These are phyloP conservation scores for Premnoplex brunnescens DNA, from an alignment of 2,797 vertebrate genomes.

Conservation along the genomic window DNA sequence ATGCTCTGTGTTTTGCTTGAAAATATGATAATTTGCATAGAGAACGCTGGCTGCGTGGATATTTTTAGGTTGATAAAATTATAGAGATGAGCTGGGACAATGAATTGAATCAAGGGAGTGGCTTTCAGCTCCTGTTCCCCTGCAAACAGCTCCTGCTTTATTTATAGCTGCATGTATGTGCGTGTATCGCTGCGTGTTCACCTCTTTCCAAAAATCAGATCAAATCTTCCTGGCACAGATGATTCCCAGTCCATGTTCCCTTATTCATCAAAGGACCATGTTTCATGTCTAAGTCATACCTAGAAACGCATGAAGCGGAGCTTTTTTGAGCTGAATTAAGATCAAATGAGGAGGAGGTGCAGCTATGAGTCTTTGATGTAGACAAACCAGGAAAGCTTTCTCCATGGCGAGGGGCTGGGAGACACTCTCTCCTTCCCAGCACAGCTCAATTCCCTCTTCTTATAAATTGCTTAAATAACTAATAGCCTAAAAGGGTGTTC, in stretches of 20 bases:
- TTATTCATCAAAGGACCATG: constrained; percentile 20
- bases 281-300: constrained; percentile 22
- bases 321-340: constrained; percentile 51
- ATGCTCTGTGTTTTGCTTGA: not conserved
- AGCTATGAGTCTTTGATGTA: not conserved
- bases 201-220: not conserved
- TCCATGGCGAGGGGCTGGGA: not conserved
- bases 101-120: constrained; percentile 34
- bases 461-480: not conserved
- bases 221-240: constrained; percentile 16
- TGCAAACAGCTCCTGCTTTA: constrained; percentile 8
- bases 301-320: not conserved
- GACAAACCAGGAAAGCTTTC: constrained; percentile 13
- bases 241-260: not conserved
- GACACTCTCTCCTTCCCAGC: not conserved
- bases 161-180: constrained; percentile 38
- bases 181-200: not conserved
- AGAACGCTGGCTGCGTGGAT: not conserved
- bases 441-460: not conserved
- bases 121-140: not conserved
- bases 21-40: not conserved
- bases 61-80: constrained; percentile 53
- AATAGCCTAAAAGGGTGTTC: not conserved
- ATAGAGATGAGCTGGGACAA: constrained; percentile 1
- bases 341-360: constrained; percentile 42